Base-by-base conservation (phyloP, 2,888 invertebrate genomes). In the Coleophora flavipennella region DNA sequence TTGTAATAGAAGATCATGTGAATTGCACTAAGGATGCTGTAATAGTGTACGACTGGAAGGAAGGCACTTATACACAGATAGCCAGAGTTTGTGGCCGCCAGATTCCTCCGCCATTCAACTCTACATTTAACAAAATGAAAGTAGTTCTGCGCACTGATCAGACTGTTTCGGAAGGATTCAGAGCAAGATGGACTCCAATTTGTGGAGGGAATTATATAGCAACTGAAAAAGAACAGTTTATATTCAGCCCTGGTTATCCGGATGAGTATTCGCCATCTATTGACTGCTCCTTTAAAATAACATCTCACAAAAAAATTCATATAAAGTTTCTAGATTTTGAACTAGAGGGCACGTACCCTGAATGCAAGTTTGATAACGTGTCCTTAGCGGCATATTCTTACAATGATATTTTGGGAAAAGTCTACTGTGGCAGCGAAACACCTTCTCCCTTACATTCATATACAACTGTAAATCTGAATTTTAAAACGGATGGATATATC, bases 231-330 rank as follows among this genome's bases (percentile, higher is more conserved):
- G 65, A 79, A 43, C 85, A 87, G 55, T 67, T 71, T 31, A 67
- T 96, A n/a, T 78, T 80, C 20, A 92, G 92, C 57, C 96, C 96
- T 0, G 89, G 90, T 34, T 95, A 90, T 76, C 94, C 95, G 2
- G 46, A 50, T 1, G 49, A 56, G 20, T 96, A 96, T 63, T 77
- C 75, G 6, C 58, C 74, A 10, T 77, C 80, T 49, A 59, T 89
- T 9, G 55, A 77, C 36, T 96, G 95, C 61, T 78, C 85, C 36
- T 95, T 93, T 55, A 86, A 86, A 29, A 87, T 95, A 40, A 38
- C 57, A 2, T 74, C 84, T 1, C 54, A 62, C 3, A 59, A 78
- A 10, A 73, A 80, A 38, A 67, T 87, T 29, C 59, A 81, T 8
- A 56, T 92, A 1, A 76, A 86, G 41, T 90, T 93, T 57, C 63